Base-by-base conservation (phyloP, 2,797 vertebrate genomes). In the Sebastes vulpes region DNA sequence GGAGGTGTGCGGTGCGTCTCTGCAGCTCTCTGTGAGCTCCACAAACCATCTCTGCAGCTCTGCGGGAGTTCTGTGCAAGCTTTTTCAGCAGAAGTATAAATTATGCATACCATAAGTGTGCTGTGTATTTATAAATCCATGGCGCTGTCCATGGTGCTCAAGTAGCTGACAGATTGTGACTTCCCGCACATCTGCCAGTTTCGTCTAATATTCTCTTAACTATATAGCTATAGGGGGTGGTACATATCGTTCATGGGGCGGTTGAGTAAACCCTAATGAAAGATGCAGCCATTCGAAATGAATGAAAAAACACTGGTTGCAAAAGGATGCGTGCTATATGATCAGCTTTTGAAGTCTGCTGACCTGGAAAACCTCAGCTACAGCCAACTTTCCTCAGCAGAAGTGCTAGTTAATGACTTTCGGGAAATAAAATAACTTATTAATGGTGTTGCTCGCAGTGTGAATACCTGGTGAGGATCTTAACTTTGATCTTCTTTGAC, bases 381-480 rank as follows among this genome's bases (percentile, higher is more conserved):
- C n/a, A n/a, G 18, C 61, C 2, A 18, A 9, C 6, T 28, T 20
- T 58, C 23, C 12, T 56, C 48, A 9, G 64, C 32, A 29, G 14
- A 18, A 20, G 20, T 6, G n/a, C 3, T 31, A 54, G 16, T 28
- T 3, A 0, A 48, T 48, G 25, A 29, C 11, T 58, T 32, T 20
- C n/a, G 8, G 59, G 25, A 61, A 57, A 66, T 46, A 20, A 61
- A 71, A 48, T 3, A 20, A 66, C 16, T 25, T 75, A 5, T 57
- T 73, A n/a, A 31, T 53, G 29, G 7, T 23, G 71, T 65, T 72
- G 71, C 48, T 64, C 42, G 6, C 66, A 69, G 73, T 89, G 68
- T 72, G 71, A 54, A 86, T 71, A 56, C 60, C 67, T 50, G 10
- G 23, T 25, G 46, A 75, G 26, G 28, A 28, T 60, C 6, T 21